phyloP scores from a whole-genome alignment of 1,140 invertebrate genomes.

The Pemphigus obesinymphae region DNA sequence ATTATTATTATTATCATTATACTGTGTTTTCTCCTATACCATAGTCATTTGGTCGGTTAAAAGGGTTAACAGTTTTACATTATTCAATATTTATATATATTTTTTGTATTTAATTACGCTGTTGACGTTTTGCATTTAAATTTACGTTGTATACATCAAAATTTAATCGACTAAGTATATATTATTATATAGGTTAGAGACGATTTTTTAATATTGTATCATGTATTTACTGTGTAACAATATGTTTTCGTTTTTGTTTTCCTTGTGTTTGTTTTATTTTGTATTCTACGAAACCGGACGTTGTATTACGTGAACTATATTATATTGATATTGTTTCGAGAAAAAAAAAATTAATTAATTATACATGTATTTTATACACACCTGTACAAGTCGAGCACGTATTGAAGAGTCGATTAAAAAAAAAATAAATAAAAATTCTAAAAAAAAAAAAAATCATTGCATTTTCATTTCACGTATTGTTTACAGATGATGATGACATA shows the following conservation, averaged over 20 bases:
- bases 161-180: constrained; percentile 1
- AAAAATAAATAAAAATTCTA: background rate
- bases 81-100: constrained; percentile 34
- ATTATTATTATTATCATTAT: background rate
- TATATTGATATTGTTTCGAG: background rate
- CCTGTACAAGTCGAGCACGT: background rate
- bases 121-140: constrained; percentile 36
- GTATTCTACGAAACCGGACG: background rate
- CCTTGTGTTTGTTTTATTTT: background rate
- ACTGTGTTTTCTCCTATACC: constrained; percentile 16
- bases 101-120: constrained; percentile 21
- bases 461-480: no score
- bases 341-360: no score
- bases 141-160: background rate
- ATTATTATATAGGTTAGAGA: background rate
- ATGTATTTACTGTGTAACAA: background rate
- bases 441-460: no score
- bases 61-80: constrained; percentile 33
- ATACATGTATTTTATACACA: background rate
- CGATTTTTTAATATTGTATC: constrained; percentile 1
- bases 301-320: background rate
- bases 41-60: constrained; percentile 27
- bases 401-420: background rate
- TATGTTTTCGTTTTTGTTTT: constrained; percentile 5
- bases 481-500: no score